Evolutionary conservation across 2,888 invertebrate genomes (phyloP), one percentile per base, ranked within the genome.

Genomic region (Eupithecia vulgata): DNA sequence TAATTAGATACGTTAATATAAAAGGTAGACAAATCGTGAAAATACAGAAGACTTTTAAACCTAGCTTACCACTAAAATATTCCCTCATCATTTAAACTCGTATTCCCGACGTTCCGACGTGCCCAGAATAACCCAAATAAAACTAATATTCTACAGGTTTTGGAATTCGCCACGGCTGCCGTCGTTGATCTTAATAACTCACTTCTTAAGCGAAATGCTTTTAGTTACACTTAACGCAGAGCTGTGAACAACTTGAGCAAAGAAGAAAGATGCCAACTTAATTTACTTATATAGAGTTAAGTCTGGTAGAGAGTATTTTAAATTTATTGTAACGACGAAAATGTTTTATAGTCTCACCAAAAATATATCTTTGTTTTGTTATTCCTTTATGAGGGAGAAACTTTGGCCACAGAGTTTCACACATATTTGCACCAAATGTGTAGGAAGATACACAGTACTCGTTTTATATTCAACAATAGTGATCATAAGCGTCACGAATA

Each of bases 41-140:
- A 57, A 25, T 5, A 25, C 12, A 25, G 13, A 21, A 57, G 57
- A 57, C 10, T 52, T 34, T 15, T 34, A 8, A 34, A 30, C 34
- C 7, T 17, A 34, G 17, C 34, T 15, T 3, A 61, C 61, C 15
- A 35, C 17, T 61, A 35, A 13, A 30, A 59, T 57, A 62, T 64
- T 59, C 45, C 66, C 65, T 34, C 59, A 21, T 61, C 68, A 71
- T 74, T 37, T 64, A 61, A 71, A 40, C 34, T 78, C 80, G 76
- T 80, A 80, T 81, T 89, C 88, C 86, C 88, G 88, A 88, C 62
- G 87, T 84, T 85, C 84, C 85, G 86, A 87, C 87, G 76, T 78
- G 83, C 84, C 83, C 79, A 87, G 84, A 90, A 90, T 90, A 89
- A 85, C 88, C 86, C 85, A 78, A 87, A 89, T 83, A 87, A 87